Evolutionary conservation across 2,888 invertebrate genomes (phyloP), one percentile per base, ranked within the genome.

Genomic region (Lutraria lutraria): DNA sequence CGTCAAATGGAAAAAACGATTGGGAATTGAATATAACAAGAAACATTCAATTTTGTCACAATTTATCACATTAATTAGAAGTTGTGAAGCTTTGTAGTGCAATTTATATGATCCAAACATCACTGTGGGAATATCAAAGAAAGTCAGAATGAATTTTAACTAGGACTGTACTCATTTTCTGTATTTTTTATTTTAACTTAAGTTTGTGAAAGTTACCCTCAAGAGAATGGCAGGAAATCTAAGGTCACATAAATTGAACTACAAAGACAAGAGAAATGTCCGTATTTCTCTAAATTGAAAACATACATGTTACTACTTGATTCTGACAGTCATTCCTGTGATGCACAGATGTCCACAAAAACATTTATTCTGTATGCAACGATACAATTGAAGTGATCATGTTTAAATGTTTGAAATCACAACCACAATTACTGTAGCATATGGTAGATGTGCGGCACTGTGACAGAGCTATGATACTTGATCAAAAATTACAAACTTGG

Each of bases 31-130:
- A 31, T 19, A 76, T 34, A 76, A 76, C 76, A 76, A 76, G 76
- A 76, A 76, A 31, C 76, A 34, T 76, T 76, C 76, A 76, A 31
- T 76, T 76, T 76, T 34, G 34, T 76, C 76, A 76, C 29, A 34
- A 31, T 76, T 76, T 76, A 76, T 76, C 76, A 34, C 76, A 76
- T 76, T 76, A 76, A 76, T 76, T 76, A 76, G 76, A 76, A 76
- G 34, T 16, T 76, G 34, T 76, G 76, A 31, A 31, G 76, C 34
- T 19, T 31, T 76, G 4, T 76, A 76, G 76, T 34, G 31, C 76
- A 76, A 76, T 76, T 76, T 76, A 31, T 34, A 76, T 34, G 15
- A 34, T 34, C 29, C 25, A 76, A 76, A 76, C 31, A 19, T 15
- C 76, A 76, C 76, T 13, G 19, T 76, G 76, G 76, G 76, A 76